Evolutionary conservation across 2,797 vertebrate species (phyloP), one percentile per base, ranked within the genome.

Genomic region (Muscicapa striata): DNA sequence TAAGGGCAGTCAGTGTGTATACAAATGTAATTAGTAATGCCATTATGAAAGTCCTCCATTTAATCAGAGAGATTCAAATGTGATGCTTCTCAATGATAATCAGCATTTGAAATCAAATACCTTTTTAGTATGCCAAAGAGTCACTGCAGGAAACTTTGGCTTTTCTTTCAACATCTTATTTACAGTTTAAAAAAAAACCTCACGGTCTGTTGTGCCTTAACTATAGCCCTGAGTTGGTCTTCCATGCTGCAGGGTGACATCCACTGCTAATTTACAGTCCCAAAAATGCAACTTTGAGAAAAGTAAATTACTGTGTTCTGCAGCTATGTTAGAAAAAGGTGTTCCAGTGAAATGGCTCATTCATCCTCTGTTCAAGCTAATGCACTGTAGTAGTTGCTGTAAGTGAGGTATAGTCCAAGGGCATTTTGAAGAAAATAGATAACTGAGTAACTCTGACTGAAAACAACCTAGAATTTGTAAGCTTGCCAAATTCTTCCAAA

Each of bases 1-100:
- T 94, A 87, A 91, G 96, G 94, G 51, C 79, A 96, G 92, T 43
- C 66, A 93, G 30, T 87, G 76, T 87, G 62, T 95, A 89, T 89
- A 94, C 79, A 93, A 84, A 91, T 84, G 73, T 75, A 92, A 93
- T 95, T 94, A 95, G 73, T 63, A 83, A 91, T 84, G 34, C 17
- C 54, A 52, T 80, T 96, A 93, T 85, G 34, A 91, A 93, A 95
- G 81, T 89, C 73, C 78, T 95, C 62, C n/a, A 69, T 93, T 93
- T 93, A 95, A 95, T 94, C 87, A 93, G 76, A 74, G 72, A 83
- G 29, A 87, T 89, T 89, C 64, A 95, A 83, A 93, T 68, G 51
- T 68, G 51, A 70, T 68, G 22, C 38, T 89, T 87, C 82, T 67
- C 84, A 83, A 17, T 16, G 61, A 77, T 72, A 90, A 90, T 72